Base-by-base conservation (phyloP, 2,888 invertebrate genomes). In the Lacanobia oleracea region DNA sequence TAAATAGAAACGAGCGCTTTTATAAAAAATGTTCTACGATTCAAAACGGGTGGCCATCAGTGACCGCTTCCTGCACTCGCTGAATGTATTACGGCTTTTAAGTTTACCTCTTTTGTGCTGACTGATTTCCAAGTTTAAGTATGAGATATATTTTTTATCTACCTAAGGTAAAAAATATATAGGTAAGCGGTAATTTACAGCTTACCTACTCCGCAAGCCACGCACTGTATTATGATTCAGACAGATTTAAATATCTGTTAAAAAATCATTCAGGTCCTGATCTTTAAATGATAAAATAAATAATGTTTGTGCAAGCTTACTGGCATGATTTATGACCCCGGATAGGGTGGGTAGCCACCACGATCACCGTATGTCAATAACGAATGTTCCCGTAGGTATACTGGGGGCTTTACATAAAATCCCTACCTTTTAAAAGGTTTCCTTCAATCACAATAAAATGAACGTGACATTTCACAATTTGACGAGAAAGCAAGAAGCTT, bases 401-500 rank as follows among this genome's bases (percentile, higher is more conserved):
- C 9, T 33, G 9, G 18, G 50, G 23, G n/a, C 43, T 61, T 51
- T 51, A 54, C 40, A 75, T 27, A 81, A 80, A 54, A 64, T 21
- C 56, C 40, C 16, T 50, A 37, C 67, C 50, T 81, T 81, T 76
- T 33, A 72, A 71, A 82, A 82, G 50, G 51, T 60, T 72, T 56
- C 53, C 54, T 69, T 53, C 63, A 83, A 81, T 83, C 62, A 68
- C 59, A 81, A 75, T 83, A 75, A 81, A 81, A 80, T 66, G 62
- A 48, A 75, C 57, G 81, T 81, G 82, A 66, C 77, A 71, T 84
- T 79, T 71, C 43, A 76, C 62, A 71, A 77, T 66, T 84, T 68
- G 51, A 76, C 62, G 71, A 63, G 51, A 68, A 77, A 50, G 57
- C 77, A 62, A 68, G 62, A 60, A 75, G 77, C 77, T 69, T 60